Percentiles rank a stretch among this genome's conserved stretches.
Conservation (phyloP, 1,140 invertebrate genomes). For the Drosophila erecta region DNA sequence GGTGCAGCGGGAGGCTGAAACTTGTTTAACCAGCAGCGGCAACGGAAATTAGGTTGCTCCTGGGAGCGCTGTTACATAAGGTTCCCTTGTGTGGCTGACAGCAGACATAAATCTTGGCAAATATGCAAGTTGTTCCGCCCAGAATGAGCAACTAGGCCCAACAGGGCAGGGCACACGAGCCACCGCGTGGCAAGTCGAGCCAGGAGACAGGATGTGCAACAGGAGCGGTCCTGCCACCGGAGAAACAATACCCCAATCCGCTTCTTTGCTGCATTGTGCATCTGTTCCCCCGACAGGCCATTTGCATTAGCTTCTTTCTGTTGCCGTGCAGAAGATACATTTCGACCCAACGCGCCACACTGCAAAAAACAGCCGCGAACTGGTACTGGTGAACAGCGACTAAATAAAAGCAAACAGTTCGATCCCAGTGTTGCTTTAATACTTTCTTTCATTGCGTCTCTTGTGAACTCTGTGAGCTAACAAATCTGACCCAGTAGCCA, state of each 20-base stretch:
- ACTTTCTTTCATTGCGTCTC: slow-evolving; percentile 20
- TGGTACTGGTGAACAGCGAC: too few relatives aligned
- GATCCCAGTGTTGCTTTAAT: background rate
- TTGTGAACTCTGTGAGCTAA: slow-evolving; percentile 12
- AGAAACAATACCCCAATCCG: background rate
- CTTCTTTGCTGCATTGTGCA: background rate
- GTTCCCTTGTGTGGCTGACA: slow-evolving; percentile 21
- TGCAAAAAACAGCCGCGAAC: too few relatives aligned
- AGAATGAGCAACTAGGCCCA: slow-evolving; percentile 37
- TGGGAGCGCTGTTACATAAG: slow-evolving; percentile 62
- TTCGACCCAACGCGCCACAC: slow-evolving; percentile 16
- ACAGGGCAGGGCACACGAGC: slow-evolving; percentile 18
- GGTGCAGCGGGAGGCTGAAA: slow-evolving; percentile 52
- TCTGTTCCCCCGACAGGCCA: background rate
- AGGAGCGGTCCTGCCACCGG: background rate
- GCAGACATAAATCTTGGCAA: slow-evolving; percentile 65
- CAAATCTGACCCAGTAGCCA: slow-evolving; percentile 48
- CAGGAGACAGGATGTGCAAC: slow-evolving; percentile 50
- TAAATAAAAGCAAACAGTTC: background rate
- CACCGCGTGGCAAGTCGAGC: slow-evolving; percentile 27
- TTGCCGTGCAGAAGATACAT: slow-evolving; percentile 20
- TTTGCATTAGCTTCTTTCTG: background rate
- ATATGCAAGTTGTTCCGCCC: slow-evolving; percentile 61
- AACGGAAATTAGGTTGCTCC: slow-evolving; percentile 73
- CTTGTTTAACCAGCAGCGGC: slow-evolving; percentile 65